Percentiles rank a stretch among this genome's conserved stretches.
Evolutionary conservation across 2,888 invertebrate species (phyloP).

Genomic region (Cephalotes varians): DNA sequence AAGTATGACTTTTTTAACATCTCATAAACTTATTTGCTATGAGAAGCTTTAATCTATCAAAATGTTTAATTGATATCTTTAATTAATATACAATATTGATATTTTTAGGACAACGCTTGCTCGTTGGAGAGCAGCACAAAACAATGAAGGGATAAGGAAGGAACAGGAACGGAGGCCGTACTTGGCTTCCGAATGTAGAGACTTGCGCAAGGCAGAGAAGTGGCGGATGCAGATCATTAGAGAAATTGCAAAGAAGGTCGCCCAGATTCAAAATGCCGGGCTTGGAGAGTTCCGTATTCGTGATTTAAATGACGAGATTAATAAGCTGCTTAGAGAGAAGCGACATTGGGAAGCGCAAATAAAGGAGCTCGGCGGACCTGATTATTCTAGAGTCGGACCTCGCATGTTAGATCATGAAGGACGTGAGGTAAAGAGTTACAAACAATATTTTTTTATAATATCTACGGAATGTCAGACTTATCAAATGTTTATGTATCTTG

Average conservation of each 20-base stretch:
- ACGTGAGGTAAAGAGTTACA: slow-evolving; percentile 89
- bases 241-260: slow-evolving; percentile 99
- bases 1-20: slow-evolving; percentile 81
- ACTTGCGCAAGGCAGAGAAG: slow-evolving; percentile 96
- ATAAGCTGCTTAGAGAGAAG: slow-evolving; percentile 97
- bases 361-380: slow-evolving; percentile 97
- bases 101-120: slow-evolving; percentile 96
- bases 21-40: background rate
- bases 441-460: background rate
- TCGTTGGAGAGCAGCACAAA: slow-evolving; percentile 98
- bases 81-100: slow-evolving; percentile 29
- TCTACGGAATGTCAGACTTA: background rate
- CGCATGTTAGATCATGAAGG: slow-evolving; percentile 97
- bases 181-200: slow-evolving; percentile 97
- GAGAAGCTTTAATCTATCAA: background rate
- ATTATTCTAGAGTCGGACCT: slow-evolving; percentile 96
- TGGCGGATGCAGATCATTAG: slow-evolving; percentile 98
- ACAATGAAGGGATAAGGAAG: slow-evolving; percentile 93
- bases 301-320: slow-evolving; percentile 99
- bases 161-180: slow-evolving; percentile 96
- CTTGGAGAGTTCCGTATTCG: slow-evolving; percentile 99
- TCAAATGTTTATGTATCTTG: background rate
- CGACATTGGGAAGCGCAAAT: slow-evolving; percentile 99
- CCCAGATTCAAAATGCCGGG: slow-evolving; percentile 99
- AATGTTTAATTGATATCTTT: background rate